These are phyloP conservation scores for Microctenopoma lineatum DNA, from an alignment of 2,797 vertebrate genomes.

Conservation along the genomic window DNA sequence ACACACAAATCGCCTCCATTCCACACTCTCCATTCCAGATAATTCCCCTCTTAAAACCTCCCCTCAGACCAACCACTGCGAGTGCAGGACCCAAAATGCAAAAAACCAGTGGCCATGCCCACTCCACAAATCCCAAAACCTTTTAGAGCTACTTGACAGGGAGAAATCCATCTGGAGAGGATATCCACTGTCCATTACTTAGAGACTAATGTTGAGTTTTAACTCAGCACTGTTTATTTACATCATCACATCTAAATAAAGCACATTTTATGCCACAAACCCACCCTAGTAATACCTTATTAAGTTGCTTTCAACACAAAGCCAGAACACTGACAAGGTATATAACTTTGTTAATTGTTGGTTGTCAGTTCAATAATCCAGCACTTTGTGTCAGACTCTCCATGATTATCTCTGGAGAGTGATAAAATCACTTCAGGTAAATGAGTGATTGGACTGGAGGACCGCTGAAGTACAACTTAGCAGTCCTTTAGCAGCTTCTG, in stretches of 20 bases:
- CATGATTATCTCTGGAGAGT: constrained; percentile 81
- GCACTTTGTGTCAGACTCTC: constrained; percentile 76
- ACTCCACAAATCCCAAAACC: constrained; percentile 82
- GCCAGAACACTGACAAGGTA: constrained; percentile 52
- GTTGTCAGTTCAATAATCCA: constrained; percentile 71
- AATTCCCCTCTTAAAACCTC: constrained; percentile 80
- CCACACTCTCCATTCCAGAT: constrained; percentile 73
- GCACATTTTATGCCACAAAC: constrained; percentile 39
- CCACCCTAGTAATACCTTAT: constrained; percentile 61
- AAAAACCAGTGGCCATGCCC: constrained; percentile 69
- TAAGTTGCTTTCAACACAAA: constrained; percentile 40
- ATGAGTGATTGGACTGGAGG: constrained; percentile 85
- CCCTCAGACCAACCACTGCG: constrained; percentile 75
- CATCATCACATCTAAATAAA: constrained; percentile 73
- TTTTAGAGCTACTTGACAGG: constrained; percentile 83
- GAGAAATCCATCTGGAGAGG: constrained; percentile 79
- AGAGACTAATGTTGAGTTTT: constrained; percentile 77
- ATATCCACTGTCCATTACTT: constrained; percentile 79
- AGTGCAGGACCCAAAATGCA: constrained; percentile 75
- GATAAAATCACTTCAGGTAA: constrained; percentile 85
- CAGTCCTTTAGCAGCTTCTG: constrained; percentile 82
- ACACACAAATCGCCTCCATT: constrained; percentile 75
- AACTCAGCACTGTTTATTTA: constrained; percentile 76
- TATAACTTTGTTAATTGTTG: constrained; percentile 79
- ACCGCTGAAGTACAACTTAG: constrained; percentile 82